These are phyloP conservation scores for Misgurnus mizolepis DNA, from an alignment of 2,113 vertebrate genomes.

Conservation along the genomic window DNA sequence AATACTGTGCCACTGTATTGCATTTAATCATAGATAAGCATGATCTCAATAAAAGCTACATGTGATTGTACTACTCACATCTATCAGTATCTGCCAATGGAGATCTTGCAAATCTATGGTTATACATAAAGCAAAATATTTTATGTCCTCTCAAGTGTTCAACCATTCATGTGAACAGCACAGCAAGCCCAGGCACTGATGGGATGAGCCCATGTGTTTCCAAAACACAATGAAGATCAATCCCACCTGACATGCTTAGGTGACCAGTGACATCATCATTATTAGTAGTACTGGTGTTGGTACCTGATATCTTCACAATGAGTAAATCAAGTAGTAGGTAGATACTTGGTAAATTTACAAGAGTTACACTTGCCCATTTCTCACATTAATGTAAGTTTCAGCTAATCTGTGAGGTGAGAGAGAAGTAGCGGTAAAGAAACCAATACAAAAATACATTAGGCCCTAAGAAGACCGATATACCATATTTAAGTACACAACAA, in stretches of 20 bases:
- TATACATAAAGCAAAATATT: neutral
- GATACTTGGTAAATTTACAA: neutral
- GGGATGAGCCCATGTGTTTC: slow-evolving; percentile 56
- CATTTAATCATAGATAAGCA: slow-evolving; percentile 3
- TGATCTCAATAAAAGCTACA: neutral
- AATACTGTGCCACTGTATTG: neutral
- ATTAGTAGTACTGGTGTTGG: neutral
- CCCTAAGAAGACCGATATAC: no score
- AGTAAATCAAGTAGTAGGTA: no score
- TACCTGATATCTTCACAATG: neutral
- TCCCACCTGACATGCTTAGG: slow-evolving; percentile 40
- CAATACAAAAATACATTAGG: neutral
- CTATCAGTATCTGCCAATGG: neutral
- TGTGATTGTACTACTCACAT: neutral
- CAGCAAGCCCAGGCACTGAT: slow-evolving; percentile 32
- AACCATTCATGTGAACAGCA: slow-evolving; percentile 53
- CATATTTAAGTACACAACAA: neutral
- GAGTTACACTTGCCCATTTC: neutral
- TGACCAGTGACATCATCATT: neutral
- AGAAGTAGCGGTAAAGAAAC: neutral
- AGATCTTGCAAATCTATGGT: slow-evolving; percentile 24
- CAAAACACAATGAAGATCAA: slow-evolving; percentile 51
- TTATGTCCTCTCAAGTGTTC: neutral
- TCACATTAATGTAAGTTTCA: neutral
- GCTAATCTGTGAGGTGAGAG: neutral